These are phyloP conservation scores for Loripinus fragilis DNA, from an alignment of 2,888 invertebrate species.

Conservation along the genomic window DNA sequence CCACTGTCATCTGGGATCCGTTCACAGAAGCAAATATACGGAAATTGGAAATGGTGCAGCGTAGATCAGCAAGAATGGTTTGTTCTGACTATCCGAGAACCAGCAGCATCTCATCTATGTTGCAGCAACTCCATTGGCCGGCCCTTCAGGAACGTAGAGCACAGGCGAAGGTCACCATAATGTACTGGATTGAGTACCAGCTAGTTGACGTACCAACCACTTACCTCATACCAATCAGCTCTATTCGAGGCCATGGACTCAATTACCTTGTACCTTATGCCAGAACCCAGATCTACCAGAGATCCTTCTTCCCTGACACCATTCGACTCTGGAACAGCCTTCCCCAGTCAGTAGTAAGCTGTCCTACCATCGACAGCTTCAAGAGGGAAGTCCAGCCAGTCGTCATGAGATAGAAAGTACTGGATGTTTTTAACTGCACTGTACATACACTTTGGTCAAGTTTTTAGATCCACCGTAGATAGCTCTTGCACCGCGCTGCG, in stretches of 20 bases:
- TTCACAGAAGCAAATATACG: slow-evolving; percentile 12
- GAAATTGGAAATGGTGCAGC: slow-evolving; percentile 25
- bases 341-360: neutral
- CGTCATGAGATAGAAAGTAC: too few relatives aligned
- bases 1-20: slow-evolving; percentile 27
- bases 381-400: too few relatives aligned
- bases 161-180: slow-evolving; percentile 25
- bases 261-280: neutral
- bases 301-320: slow-evolving; percentile 20
- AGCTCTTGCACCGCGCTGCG: neutral
- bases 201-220: slow-evolving; percentile 8
- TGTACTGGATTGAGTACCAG: neutral
- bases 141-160: slow-evolving; percentile 8
- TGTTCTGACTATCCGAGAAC: neutral
- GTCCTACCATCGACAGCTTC: slow-evolving; percentile 28
- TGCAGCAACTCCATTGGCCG: slow-evolving; percentile 20
- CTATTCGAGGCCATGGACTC: neutral
- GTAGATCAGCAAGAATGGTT: slow-evolving; percentile 11
- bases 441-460: neutral
- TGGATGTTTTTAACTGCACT: neutral
- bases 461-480: neutral
- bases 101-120: slow-evolving; percentile 16
- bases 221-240: neutral
- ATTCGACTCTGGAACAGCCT: neutral
- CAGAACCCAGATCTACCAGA: slow-evolving; percentile 2